phyloP scores from a whole-genome alignment of 1,140 invertebrate genomes.

The Cherax quadricarinatus region DNA sequence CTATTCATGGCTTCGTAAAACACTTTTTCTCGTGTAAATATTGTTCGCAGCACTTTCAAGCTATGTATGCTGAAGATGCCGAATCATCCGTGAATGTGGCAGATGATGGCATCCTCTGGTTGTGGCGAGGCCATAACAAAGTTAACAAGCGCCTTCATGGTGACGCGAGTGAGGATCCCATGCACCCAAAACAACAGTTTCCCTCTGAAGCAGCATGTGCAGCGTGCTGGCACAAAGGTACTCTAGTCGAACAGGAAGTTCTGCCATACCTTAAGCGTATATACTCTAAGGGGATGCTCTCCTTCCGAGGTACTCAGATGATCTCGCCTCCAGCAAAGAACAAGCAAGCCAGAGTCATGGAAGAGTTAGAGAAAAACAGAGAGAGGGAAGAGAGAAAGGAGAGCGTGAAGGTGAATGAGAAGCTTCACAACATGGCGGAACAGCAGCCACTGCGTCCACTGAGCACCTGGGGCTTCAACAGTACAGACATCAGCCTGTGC shows the following conservation, averaged over 20 bases:
- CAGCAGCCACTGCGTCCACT: slow-evolving; percentile 47
- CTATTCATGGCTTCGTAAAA: slow-evolving; percentile 92
- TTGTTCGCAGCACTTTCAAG: slow-evolving; percentile 91
- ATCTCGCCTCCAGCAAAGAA: slow-evolving; percentile 25
- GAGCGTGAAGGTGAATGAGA: slow-evolving; percentile 12
- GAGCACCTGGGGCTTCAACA: slow-evolving; percentile 74
- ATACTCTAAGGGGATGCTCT: slow-evolving; percentile 82
- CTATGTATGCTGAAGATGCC: slow-evolving; percentile 82
- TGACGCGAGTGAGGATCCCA: slow-evolving; percentile 93
- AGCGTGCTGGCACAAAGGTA: slow-evolving; percentile 85
- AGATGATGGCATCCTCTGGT: slow-evolving; percentile 90
- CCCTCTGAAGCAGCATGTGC: slow-evolving; percentile 85
- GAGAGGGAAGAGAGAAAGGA: slow-evolving; percentile 25
- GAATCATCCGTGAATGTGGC: slow-evolving; percentile 83
- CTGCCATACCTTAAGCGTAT: slow-evolving; percentile 86
- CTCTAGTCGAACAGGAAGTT: slow-evolving; percentile 80
- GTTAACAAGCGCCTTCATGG: slow-evolving; percentile 92
- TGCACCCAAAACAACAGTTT: slow-evolving; percentile 93
- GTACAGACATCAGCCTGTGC: slow-evolving; percentile 85
- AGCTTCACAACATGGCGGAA: slow-evolving; percentile 44
- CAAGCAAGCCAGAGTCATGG: slow-evolving; percentile 53
- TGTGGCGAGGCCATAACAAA: slow-evolving; percentile 96
- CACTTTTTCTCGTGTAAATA: slow-evolving; percentile 96
- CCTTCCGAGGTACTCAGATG: slow-evolving; percentile 67
- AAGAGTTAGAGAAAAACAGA: slow-evolving; percentile 28